Base-by-base conservation (phyloP, 2,797 vertebrate species). In the Halcyon chelicuti region DNA sequence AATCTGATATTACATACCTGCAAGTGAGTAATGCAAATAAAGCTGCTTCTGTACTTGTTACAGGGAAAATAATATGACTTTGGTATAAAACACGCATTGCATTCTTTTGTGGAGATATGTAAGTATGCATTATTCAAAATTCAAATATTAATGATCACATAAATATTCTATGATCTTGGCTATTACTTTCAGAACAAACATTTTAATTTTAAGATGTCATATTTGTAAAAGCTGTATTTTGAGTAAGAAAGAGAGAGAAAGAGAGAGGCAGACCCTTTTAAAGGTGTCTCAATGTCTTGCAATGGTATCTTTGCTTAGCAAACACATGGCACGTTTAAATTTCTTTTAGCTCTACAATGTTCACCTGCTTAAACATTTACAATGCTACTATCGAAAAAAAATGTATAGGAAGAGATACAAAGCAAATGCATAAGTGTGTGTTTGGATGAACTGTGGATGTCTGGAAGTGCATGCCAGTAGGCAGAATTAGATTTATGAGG, bases 201-300 rank as follows among this genome's bases (percentile, higher is more conserved):
- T 93, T 96, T 96, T 95, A 94, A 95, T 97, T 97, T 96, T 92
- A 86, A 92, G 90, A 79, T 94, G 94, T 91, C 90, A 65, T 87
- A 85, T 95, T 95, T 95, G 68, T 94, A 87, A 95, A 92, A 95
- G 92, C 74, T 91, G 70, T 55, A 54, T 96, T 96, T 92, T 89
- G 81, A 92, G 63, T 67, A 61, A 91, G 86, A 65, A 55, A 40
- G 79, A 61, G 85, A 71, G 68, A 92, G 77, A 31, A 55, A 74
- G 67, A 70, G 26, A 65, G 82, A 90, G 39, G 74, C 58, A 93
- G 91, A 85, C 57, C 75, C 40, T 85, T 88, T 57, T 74, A 86
- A 82, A 93, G 77, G 84, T 85, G 71, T 85, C 88, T 92, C 51
- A 19, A 60, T 95, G 80, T 67, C 91, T 92, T 91, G 78, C 93